Evolutionary conservation across 2,888 invertebrate genomes (phyloP).

Genomic region (Mechanitis messenoides): DNA sequence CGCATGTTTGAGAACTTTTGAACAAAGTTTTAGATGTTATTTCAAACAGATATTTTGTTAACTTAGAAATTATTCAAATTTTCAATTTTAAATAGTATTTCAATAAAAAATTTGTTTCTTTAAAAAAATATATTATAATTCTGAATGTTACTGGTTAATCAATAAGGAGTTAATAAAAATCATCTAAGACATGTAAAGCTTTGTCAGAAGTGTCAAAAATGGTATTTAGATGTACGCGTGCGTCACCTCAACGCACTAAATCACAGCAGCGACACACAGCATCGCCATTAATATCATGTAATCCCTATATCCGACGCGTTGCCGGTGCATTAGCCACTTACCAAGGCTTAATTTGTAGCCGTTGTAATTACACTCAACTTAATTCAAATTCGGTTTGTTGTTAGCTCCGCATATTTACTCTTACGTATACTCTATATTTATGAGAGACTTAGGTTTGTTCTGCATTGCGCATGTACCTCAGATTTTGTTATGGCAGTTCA

Average conservation of each 20-base stretch:
- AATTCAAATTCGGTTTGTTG: slow-evolving; percentile 32
- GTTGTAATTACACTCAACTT: slow-evolving; percentile 37
- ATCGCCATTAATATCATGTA: slow-evolving; percentile 60
- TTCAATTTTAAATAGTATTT: too few relatives aligned
- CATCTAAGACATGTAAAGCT: too few relatives aligned
- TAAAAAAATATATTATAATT: too few relatives aligned
- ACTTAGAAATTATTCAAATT: too few relatives aligned
- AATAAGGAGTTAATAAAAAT: too few relatives aligned
- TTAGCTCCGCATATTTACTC: slow-evolving; percentile 15
- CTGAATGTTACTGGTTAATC: too few relatives aligned
- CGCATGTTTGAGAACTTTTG: background rate
- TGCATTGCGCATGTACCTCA: background rate
- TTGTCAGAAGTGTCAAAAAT: background rate
- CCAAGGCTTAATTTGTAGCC: slow-evolving; percentile 42
- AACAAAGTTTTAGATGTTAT: background rate
- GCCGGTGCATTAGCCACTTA: slow-evolving; percentile 40
- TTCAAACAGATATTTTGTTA: background rate
- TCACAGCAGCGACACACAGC: slow-evolving; percentile 35
- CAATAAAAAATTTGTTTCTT: too few relatives aligned
- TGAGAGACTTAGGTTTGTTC: background rate
- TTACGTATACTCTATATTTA: slow-evolving; percentile 14
- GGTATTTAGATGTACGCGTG: background rate
- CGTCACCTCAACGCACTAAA: slow-evolving; percentile 21
- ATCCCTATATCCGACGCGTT: slow-evolving; percentile 53
- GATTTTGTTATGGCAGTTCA: background rate